Base-by-base conservation (phyloP, 1,140 invertebrate species). In the Dendroctonus valens region DNA sequence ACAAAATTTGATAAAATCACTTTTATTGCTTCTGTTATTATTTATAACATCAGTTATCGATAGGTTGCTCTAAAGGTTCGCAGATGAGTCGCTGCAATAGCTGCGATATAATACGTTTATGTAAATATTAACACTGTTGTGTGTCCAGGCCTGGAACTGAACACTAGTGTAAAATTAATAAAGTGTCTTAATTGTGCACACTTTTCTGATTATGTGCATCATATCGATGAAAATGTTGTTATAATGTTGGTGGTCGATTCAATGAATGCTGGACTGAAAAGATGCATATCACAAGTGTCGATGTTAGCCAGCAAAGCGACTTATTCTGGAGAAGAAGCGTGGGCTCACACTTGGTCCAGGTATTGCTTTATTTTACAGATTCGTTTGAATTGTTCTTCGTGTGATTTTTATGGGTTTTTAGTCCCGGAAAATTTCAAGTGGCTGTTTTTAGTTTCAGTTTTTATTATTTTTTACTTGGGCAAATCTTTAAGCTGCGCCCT, bases 211-310 rank as follows among this genome's bases (percentile, higher is more conserved):
- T 49, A 8, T 12, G 11, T 52, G 15, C 42, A 11, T 46, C 8
- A 46, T 4, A 2, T 46, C 12, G 42, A 46, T 11, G 42, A 5
- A 12, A 1, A 46, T 11, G 1, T 46, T 46, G 42, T 11, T 0
- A 12, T 46, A 12, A 66, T 60, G 58, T 14, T 52, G n/a, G 46
- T 5, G 11, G 38, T 58, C 5, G 55, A 39, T 7, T 57, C 41
- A 26, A 57, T 67, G 60, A 63, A 59, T 72, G 84, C 86, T 79
- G 83, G 84, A 62, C 74, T 90, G 26, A 84, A 85, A 70, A 83
- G 84, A 78, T 88, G 86, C 73, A 80, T 89, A 26, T 89, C 87
- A 71, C 87, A 89, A 75, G 80, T 89, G 62, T 89, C 88, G 26
- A 87, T 88, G 83, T 81, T 85, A 74, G 83, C 88, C 73, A 83